Evolutionary conservation across 2,888 invertebrate species (phyloP).

Genomic region (Xestia ashworthii): DNA sequence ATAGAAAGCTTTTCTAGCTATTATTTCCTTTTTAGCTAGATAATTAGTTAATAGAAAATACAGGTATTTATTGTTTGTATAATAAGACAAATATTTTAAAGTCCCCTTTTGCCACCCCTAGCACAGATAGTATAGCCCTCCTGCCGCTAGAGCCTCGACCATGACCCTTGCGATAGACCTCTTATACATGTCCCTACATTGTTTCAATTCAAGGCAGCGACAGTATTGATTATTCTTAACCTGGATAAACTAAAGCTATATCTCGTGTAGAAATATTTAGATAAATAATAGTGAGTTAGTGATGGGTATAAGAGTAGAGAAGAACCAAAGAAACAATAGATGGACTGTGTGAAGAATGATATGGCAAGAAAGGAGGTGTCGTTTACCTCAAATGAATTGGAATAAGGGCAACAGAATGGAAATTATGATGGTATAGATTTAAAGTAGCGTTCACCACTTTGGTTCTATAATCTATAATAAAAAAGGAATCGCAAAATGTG

Average conservation of each 20-base stretch:
- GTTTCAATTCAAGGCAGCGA: constrained; percentile 59
- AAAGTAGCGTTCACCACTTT: too few species aligned
- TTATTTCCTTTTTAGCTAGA: background rate
- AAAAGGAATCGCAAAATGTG: too few species aligned
- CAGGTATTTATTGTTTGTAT: background rate
- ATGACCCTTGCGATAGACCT: constrained; percentile 60
- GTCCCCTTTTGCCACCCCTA: constrained; percentile 50
- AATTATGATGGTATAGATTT: background rate
- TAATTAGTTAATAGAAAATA: background rate
- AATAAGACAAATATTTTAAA: background rate
- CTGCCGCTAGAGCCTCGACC: constrained; percentile 54
- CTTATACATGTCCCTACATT: constrained; percentile 46
- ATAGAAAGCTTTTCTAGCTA: background rate
- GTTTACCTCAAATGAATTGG: too few species aligned
- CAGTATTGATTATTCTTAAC: constrained; percentile 59
- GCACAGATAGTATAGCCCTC: constrained; percentile 40
- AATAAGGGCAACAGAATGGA: too few species aligned
- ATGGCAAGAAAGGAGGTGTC: too few species aligned
- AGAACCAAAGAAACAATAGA: too few species aligned
- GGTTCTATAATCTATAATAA: too few species aligned
- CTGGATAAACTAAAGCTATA: constrained; percentile 3
- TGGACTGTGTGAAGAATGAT: too few species aligned
- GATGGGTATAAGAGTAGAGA: too few species aligned
- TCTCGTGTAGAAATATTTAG: constrained; percentile 22
- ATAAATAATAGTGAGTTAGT: background rate